Evolutionary conservation across 2,888 invertebrate genomes (phyloP), one percentile per base, ranked within the genome.

Genomic region (Clivina fossor): DNA sequence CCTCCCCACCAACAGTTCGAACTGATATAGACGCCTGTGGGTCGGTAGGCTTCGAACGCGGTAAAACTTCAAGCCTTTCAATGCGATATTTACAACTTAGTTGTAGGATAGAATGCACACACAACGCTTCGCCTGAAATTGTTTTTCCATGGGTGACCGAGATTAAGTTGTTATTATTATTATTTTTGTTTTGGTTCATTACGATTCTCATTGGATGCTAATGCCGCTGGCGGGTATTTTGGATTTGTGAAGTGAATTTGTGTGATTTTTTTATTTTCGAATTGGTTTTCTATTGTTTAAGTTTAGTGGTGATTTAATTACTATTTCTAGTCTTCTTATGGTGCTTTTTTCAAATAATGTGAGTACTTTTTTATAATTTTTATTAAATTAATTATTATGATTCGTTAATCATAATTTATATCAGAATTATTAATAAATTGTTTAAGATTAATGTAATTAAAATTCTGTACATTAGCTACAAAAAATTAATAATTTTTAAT

Each of bases 11-110:
- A 28, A 15, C 46, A 24, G 22, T 24, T 7, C 26, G 33, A 4
- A 33, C 33, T n/a, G n/a, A n/a, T n/a, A n/a, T n/a, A 32, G 33
- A 32, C 47, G 50, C 40, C 32, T 41, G 32, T 24, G 40, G 49
- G 28, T 40, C 50, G 30, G 38, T 40, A 40, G 50, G 30, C 38
- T 5, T n/a, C n/a, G n/a, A n/a, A 32, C 51, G 51, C 38, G 38
- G 46, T 37, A 11, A 55, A 54, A 55, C 55, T 46, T 55, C 55
- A 55, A 55, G 55, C 55, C 55, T 55, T 55, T 55, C 55, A 55
- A 55, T 55, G 55, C 22, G 37, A 55, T 55, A 55, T 55, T 55
- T 55, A 55, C 55, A 38, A 47, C 55, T 55, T 55, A 55, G 55
- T 55, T 55, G 55, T 33, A 30, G 20, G 55, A 55, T 43, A 51